Evolutionary conservation across 2,797 vertebrate genomes (phyloP), one percentile per base, ranked within the genome.

Genomic region (Ctenopoma kingsleyae): DNA sequence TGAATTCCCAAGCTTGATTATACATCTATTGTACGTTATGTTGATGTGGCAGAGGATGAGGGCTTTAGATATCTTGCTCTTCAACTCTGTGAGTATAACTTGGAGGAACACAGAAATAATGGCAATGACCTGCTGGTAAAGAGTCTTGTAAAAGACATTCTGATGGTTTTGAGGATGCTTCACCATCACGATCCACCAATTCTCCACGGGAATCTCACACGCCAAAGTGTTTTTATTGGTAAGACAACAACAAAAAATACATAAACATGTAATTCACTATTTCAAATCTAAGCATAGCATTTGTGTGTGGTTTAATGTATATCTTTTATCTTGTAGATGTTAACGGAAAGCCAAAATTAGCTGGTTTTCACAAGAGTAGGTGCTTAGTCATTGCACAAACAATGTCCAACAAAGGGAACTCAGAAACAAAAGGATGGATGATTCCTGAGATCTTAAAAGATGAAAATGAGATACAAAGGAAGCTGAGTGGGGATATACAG

Each of bases 161-260:
- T 93, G 0, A 3, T 58, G 0, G 83, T 90, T 51, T 52, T 93
- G 49, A 55, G 2, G 1, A 80, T 87, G 30, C 89, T 94, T 71
- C 91, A 93, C 47, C 36, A 61, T 54, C 17, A 36, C 2, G 11
- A 43, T 0, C 83, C 80, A 20, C 83, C 43, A 52, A 84, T 93
- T 46, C 66, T 93, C 1, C 92, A 93, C 17, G 64, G 90, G 1
- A 91, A 94, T 65, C 74, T 93, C 23, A 93, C 92, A 82, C 91
- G 92, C 8, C 88, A 89, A 63, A 94, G 93, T 59, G 83, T 93
- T 76, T 64, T 94, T 20, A 93, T 93, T 3, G 92, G 92, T 94
- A 68, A 74, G 84, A 71, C 0, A n/a, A 40, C 25, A 23, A 23
- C 23, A 23, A 6, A 0, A 20, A 5, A 38, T 36, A 25, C 6